Conservation (phyloP, 1,140 invertebrate genomes). For the Euwallacea similis region DNA sequence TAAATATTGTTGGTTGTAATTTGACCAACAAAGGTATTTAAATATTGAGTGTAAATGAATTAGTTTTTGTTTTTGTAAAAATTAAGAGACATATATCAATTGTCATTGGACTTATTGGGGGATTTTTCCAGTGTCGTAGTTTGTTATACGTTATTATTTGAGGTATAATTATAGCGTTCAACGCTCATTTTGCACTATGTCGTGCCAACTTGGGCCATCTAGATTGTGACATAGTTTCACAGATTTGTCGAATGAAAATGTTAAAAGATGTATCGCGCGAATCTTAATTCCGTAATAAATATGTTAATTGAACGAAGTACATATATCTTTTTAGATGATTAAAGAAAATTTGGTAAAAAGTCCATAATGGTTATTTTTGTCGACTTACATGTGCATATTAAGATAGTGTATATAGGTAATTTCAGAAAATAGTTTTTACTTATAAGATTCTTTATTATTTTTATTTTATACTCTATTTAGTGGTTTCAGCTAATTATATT, state of each 20-base stretch:
- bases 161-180: no score
- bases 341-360: constrained; percentile 9
- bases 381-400: constrained; percentile 25
- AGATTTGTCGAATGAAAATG: neutral
- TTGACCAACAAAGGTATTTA: no score
- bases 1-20: no score
- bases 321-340: neutral
- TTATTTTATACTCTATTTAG: constrained; percentile 12
- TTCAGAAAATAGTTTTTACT: constrained; percentile 9
- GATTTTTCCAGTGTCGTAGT: no score
- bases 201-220: neutral
- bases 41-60: no score
- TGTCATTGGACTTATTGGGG: no score
- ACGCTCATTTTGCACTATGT: no score
- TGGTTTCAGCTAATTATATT: constrained; percentile 25
- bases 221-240: neutral
- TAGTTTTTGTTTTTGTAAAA: no score
- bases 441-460: constrained; percentile 9
- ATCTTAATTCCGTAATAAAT: constrained; percentile 9
- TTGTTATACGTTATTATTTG: no score
- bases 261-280: neutral
- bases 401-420: constrained; percentile 25
- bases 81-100: no score
- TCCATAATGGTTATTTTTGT: neutral
- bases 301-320: neutral